Evolutionary conservation across 1,140 invertebrate genomes (phyloP).

Genomic region (Agraylea sexmaculata): DNA sequence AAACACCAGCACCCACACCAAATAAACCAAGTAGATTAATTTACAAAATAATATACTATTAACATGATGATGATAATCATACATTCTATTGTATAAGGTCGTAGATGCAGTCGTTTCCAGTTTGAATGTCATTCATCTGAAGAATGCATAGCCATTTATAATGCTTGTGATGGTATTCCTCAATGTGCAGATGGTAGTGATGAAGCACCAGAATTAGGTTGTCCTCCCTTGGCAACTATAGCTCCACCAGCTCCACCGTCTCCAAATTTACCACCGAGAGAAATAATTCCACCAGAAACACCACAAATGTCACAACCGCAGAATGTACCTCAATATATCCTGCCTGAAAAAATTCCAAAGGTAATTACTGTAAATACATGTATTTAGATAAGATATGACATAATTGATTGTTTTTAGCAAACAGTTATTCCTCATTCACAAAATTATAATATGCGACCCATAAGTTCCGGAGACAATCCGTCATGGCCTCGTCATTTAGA

Average conservation of each 20-base stretch:
- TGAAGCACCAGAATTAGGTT: slow-evolving; percentile 69
- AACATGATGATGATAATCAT: no score
- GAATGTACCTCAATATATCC: not conserved
- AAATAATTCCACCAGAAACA: slow-evolving; percentile 12
- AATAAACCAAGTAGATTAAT: slow-evolving; percentile 10
- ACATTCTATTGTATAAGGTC: slow-evolving; percentile 22
- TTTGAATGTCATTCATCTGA: slow-evolving; percentile 73
- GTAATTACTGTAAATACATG: slow-evolving; percentile 4
- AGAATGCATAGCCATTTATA: slow-evolving; percentile 92
- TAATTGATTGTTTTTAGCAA: slow-evolving; percentile 14
- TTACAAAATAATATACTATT: no score
- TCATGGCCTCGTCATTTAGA: slow-evolving; percentile 18
- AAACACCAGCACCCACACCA: slow-evolving; percentile 6
- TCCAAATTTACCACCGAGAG: slow-evolving; percentile 14
- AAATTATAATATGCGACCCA: slow-evolving; percentile 18
- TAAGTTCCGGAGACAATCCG: slow-evolving; percentile 13
- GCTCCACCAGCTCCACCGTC: slow-evolving; percentile 18
- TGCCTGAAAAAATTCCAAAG: slow-evolving; percentile 4
- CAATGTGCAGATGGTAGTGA: slow-evolving; percentile 89
- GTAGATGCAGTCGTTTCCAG: slow-evolving; percentile 66
- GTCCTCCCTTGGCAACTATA: slow-evolving; percentile 43
- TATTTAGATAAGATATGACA: not conserved
- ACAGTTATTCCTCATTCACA: slow-evolving; percentile 10
- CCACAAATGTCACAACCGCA: slow-evolving; percentile 6
- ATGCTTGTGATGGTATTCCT: slow-evolving; percentile 88